phyloP scores from a whole-genome alignment of 2,113 vertebrate species.

The Myrmecophaga tridactyla region DNA sequence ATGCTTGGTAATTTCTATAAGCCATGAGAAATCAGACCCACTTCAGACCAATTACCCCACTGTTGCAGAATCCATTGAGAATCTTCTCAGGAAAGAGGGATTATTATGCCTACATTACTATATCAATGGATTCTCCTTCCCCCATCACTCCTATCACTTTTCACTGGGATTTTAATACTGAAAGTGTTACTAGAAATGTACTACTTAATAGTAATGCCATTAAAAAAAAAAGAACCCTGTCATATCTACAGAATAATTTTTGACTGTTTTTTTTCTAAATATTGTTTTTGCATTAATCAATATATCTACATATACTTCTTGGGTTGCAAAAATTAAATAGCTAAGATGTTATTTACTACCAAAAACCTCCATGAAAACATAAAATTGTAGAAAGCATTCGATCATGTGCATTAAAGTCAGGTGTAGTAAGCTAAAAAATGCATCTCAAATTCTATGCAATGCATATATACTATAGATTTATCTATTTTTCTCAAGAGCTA shows the following conservation, averaged over 20 bases:
- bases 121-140: background rate
- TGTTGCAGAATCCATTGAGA: background rate
- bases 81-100: background rate
- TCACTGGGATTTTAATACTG: background rate
- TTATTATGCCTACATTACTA: background rate
- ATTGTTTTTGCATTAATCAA: slow-evolving; percentile 21
- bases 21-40: background rate
- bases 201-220: background rate
- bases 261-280: background rate
- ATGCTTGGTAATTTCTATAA: background rate
- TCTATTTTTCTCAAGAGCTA: background rate
- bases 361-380: background rate
- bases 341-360: background rate
- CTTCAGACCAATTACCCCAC: background rate
- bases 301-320: background rate
- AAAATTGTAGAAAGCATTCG: background rate
- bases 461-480: background rate
- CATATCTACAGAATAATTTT: background rate
- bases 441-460: background rate
- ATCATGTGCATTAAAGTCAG: background rate
- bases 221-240: background rate
- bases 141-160: background rate
- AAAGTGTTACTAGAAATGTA: background rate
- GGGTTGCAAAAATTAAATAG: slow-evolving; percentile 32
- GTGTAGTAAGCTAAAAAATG: background rate